Percentiles rank a stretch among this genome's conserved stretches.
These are phyloP conservation scores for Leiothrix lutea DNA, from an alignment of 2,113 vertebrate genomes.

Conservation along the genomic window DNA sequence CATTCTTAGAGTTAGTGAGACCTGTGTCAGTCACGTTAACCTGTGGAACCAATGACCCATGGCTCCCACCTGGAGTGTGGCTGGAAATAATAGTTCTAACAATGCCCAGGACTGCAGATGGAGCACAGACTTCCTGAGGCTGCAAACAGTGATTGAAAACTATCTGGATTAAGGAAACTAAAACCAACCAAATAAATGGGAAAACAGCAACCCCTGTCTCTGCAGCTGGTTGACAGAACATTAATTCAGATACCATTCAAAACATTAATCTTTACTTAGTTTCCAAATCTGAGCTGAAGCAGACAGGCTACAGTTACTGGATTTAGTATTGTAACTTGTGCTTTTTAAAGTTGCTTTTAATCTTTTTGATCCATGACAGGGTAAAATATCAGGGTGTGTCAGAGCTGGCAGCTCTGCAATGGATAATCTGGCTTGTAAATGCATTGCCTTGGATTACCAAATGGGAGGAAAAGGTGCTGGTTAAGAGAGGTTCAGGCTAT, in stretches of 20 bases:
- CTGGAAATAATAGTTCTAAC: neutral
- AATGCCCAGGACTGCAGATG: neutral
- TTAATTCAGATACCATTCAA: neutral
- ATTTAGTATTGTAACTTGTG: neutral
- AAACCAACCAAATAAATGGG: neutral
- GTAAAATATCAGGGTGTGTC: neutral
- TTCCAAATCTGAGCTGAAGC: slow-evolving; percentile 11
- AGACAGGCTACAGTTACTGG: neutral
- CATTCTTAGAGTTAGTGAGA: neutral
- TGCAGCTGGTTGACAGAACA: neutral
- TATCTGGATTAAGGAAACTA: neutral
- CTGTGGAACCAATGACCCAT: neutral
- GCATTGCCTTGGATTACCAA: neutral
- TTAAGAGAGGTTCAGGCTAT: neutral
- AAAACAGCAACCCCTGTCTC: neutral
- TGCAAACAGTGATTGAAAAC: neutral
- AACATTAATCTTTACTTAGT: slow-evolving; percentile 31
- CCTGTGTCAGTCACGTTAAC: slow-evolving; percentile 5
- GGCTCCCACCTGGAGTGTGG: neutral
- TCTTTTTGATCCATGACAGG: slow-evolving; percentile 8
- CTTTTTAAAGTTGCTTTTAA: slow-evolving; percentile 18
- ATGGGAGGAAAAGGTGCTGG: neutral
- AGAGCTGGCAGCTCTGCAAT: neutral
- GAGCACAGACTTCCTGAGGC: neutral
- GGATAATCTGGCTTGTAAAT: neutral